Evolutionary conservation across 2,888 invertebrate species (phyloP), one percentile per base, ranked within the genome.

Genomic region (Orgyia antiqua): DNA sequence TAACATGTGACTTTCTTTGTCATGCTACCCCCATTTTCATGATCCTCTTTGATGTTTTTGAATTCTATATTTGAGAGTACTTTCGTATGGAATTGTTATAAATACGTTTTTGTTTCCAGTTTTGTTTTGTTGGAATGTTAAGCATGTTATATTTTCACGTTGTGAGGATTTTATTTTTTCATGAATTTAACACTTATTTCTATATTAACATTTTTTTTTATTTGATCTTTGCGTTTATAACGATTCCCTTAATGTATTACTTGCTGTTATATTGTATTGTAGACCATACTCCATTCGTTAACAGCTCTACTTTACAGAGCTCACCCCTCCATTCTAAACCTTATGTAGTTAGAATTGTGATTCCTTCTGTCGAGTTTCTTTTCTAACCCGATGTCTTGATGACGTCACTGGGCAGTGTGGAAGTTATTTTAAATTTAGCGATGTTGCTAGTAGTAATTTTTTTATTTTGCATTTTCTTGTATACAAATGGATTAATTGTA

Each of bases 301-400:
- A n/a, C n/a, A n/a, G n/a, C n/a, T n/a, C n/a, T n/a, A n/a, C n/a
- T n/a, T n/a, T 47, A 45, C 32, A 41, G 55, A 54, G 53, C 42
- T 45, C 46, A 53, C 42, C 29, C 10, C 27, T 24, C 45, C 36
- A 41, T 45, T 31, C 20, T 33, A 33, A 24, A 35, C 37, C 40
- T 27, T 12, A 4, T 2, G 43, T 56, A 53, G 50, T 44, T 57
- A 57, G 57, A n/a, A n/a, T n/a, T n/a, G n/a, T n/a, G n/a, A n/a
- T n/a, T n/a, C n/a, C n/a, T n/a, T n/a, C n/a, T n/a, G n/a, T n/a
- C n/a, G n/a, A n/a, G 47, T 42, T 17, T 38, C 8, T 36, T 30
- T 23, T 7, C 11, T 10, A 10, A 15, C 6, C 6, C 15, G 15
- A 15, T 15, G 4, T 15, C 30, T 35, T 35, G 11, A 20, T 25